phyloP scores from a whole-genome alignment of 2,888 invertebrate species.

The Gortyna flavago region DNA sequence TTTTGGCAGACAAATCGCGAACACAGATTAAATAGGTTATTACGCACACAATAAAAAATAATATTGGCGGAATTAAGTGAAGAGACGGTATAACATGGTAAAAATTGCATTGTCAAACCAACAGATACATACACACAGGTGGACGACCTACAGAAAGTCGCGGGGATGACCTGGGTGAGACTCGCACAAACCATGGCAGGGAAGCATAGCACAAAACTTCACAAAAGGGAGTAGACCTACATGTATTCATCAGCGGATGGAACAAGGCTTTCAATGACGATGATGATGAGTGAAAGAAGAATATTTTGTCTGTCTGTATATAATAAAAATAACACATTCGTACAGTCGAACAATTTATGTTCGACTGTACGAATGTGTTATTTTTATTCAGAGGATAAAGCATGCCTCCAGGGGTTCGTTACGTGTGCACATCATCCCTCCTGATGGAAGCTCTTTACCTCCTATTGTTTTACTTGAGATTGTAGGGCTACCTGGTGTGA shows the following conservation, averaged over 20 bases:
- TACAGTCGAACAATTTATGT: no score
- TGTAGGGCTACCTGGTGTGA: conserved; percentile 52
- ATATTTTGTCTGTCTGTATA: neutral
- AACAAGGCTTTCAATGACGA: no score
- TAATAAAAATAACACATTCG: no score
- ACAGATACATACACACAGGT: no score
- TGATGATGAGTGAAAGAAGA: neutral
- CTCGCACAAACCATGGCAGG: neutral
- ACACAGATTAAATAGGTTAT: neutral
- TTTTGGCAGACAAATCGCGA: no score
- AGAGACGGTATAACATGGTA: no score
- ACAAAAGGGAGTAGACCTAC: no score
- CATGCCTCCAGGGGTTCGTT: conserved; percentile 83
- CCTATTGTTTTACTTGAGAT: conserved; percentile 63
- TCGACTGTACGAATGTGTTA: conserved; percentile 64
- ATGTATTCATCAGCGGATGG: no score
- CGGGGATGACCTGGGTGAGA: no score
- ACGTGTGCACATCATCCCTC: conserved; percentile 75
- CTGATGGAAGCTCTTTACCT: conserved; percentile 66
- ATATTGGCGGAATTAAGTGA: neutral
- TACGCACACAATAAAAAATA: neutral
- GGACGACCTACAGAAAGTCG: neutral
- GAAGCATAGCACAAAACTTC: neutral
- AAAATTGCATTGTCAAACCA: no score
- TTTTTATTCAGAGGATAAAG: conserved; percentile 80